Conservation (phyloP, 2,888 invertebrate genomes). For the Synanthedon formicaeformis region DNA sequence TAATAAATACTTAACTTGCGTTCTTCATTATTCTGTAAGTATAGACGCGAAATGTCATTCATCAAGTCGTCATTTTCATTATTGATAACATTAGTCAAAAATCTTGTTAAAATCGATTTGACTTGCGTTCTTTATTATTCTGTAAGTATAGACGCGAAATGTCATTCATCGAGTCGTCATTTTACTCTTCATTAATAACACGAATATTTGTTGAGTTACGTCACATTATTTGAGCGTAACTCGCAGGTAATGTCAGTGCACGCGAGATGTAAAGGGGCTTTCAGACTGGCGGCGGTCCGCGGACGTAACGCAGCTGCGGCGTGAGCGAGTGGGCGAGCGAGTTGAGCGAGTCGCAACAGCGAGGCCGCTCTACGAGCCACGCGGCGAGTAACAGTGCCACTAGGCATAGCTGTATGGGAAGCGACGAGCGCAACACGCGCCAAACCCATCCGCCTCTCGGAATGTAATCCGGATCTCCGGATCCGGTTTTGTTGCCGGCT, state of each 20-base stretch:
- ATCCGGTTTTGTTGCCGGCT: conserved; percentile 60
- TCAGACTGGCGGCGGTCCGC: conserved; percentile 85
- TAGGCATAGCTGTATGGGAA: conserved; percentile 82
- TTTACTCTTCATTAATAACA: too few relatives aligned
- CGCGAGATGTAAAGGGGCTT: conserved; percentile 8
- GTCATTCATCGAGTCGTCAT: too few relatives aligned
- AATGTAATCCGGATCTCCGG: conserved; percentile 70
- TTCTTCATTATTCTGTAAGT: too few relatives aligned
- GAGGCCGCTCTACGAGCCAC: conserved; percentile 80
- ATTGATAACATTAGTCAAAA: too few relatives aligned
- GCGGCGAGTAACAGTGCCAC: conserved; percentile 80
- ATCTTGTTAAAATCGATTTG: too few relatives aligned
- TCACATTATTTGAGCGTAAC: background rate
- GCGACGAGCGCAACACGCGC: conserved; percentile 80
- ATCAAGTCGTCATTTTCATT: too few relatives aligned
- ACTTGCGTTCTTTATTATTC: too few relatives aligned
- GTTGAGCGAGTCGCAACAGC: conserved; percentile 84
- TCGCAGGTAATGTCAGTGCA: conserved; percentile 10
- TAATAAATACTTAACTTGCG: too few relatives aligned
- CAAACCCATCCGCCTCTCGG: conserved; percentile 75
- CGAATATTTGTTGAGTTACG: too few relatives aligned
- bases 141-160: too few relatives aligned
- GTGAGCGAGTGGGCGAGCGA: conserved; percentile 80
- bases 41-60: too few relatives aligned
- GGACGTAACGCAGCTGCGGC: conserved; percentile 85